phyloP scores from a whole-genome alignment of 35 echinoderm and acorn worm species.

The Eucidaris tribuloides region DNA sequence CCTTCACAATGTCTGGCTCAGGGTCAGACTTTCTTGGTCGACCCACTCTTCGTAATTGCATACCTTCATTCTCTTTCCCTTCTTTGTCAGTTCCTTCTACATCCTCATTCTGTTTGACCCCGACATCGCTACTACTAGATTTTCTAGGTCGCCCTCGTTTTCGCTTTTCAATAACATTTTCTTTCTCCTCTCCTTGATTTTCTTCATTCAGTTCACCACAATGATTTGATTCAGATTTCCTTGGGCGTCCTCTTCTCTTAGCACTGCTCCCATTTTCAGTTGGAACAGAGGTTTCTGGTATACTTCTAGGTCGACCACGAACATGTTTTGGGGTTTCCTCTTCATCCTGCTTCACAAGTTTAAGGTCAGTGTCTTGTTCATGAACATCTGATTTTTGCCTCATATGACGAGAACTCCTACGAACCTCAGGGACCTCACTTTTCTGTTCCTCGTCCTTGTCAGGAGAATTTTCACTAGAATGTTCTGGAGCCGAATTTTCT shows the following conservation, averaged over 20 bases:
- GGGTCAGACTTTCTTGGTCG: constrained; percentile 1
- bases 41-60: neutral
- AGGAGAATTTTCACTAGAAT: neutral
- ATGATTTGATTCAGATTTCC: neutral
- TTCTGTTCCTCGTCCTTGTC: too few relatives aligned
- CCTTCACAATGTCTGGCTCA: too few relatives aligned
- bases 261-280: too few relatives aligned
- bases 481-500: neutral
- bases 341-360: too few relatives aligned
- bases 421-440: too few relatives aligned
- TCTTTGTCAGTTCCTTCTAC: neutral
- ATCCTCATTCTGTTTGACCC: neutral
- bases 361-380: too few relatives aligned
- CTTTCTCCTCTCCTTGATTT: neutral
- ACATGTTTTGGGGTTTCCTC: too few relatives aligned
- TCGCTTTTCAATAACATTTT: neutral
- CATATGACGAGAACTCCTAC: neutral
- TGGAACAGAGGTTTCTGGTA: too few relatives aligned
- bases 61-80: neutral
- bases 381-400: too few relatives aligned
- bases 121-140: neutral
- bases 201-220: neutral
- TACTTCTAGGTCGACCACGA: too few relatives aligned
- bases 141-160: constrained; percentile 10
- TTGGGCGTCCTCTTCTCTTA: neutral